Evolutionary conservation across 2,888 invertebrate species (phyloP).

Genomic region (Acrocyrtus sp.): DNA sequence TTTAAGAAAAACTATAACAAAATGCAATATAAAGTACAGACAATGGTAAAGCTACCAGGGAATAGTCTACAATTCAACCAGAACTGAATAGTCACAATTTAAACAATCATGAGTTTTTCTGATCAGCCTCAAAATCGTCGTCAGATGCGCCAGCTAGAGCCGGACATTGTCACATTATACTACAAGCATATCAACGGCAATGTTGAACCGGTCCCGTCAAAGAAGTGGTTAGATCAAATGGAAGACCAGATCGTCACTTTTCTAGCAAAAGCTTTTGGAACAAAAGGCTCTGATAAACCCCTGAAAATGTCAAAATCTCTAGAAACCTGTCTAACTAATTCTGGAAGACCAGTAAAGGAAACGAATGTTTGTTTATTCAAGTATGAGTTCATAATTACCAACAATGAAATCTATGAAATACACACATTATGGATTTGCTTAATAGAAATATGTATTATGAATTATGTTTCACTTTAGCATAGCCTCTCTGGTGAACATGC

Average conservation of each 20-base stretch:
- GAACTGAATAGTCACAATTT: too few species aligned
- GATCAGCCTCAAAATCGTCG: too few species aligned
- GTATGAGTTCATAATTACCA: slow-evolving; percentile 3
- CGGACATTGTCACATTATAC: slow-evolving; percentile 28
- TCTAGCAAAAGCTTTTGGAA: slow-evolving; percentile 23
- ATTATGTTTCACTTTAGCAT: slow-evolving; percentile 17
- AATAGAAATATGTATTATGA: neutral
- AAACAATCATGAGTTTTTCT: too few species aligned
- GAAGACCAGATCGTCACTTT: slow-evolving; percentile 33
- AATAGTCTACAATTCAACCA: too few species aligned
- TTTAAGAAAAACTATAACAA: too few species aligned
- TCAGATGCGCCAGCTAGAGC: too few species aligned
- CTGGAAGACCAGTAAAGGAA: slow-evolving; percentile 16
- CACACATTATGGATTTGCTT: neutral
- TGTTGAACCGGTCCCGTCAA: slow-evolving; percentile 8
- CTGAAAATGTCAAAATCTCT: slow-evolving; percentile 4
- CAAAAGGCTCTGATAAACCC: slow-evolving; percentile 21
- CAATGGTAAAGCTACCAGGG: too few species aligned
- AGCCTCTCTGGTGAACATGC: slow-evolving; percentile 23
- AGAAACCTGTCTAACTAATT: slow-evolving; percentile 10
- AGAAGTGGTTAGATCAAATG: slow-evolving; percentile 23
- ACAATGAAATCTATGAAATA: neutral
- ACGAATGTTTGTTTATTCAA: slow-evolving; percentile 20
- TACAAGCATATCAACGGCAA: slow-evolving; percentile 31
- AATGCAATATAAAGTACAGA: too few species aligned